phyloP scores from a whole-genome alignment of 30 jellyfish, hydroid and myxozoan genomes.

The Pelagia noctiluca region DNA sequence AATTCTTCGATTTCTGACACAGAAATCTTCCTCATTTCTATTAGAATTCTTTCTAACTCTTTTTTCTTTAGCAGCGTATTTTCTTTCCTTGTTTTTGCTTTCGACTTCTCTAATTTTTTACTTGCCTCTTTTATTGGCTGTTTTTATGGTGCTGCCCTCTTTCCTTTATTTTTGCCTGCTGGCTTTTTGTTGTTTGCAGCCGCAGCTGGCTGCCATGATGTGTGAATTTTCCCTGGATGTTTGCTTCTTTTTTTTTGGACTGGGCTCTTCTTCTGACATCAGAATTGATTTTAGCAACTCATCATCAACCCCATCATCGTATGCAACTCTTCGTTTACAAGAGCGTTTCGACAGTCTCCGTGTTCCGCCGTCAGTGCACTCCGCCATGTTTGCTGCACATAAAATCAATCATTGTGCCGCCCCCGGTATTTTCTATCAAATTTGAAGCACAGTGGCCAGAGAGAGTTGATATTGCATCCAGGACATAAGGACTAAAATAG shows the following conservation, averaged over 20 bases:
- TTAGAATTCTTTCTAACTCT: neutral
- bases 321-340: neutral
- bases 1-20: neutral
- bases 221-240: conserved; percentile 5
- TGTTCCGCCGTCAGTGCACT: neutral
- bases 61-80: neutral
- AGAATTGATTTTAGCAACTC: neutral
- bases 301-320: neutral
- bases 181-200: neutral
- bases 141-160: neutral
- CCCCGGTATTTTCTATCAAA: too few species aligned
- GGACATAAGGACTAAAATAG: too few species aligned
- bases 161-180: neutral
- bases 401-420: neutral
- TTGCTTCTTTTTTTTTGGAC: neutral
- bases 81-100: conserved; percentile 1
- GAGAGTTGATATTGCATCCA: too few species aligned
- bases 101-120: too few species aligned
- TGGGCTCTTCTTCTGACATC: neutral
- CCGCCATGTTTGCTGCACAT: conserved; percentile 2
- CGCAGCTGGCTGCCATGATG: neutral
- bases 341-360: neutral
- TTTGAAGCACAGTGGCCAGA: too few species aligned
- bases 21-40: neutral
- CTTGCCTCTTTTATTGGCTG: conserved; percentile 2